phyloP scores from a whole-genome alignment of 2,113 vertebrate species.

The Aptenodytes patagonicus region DNA sequence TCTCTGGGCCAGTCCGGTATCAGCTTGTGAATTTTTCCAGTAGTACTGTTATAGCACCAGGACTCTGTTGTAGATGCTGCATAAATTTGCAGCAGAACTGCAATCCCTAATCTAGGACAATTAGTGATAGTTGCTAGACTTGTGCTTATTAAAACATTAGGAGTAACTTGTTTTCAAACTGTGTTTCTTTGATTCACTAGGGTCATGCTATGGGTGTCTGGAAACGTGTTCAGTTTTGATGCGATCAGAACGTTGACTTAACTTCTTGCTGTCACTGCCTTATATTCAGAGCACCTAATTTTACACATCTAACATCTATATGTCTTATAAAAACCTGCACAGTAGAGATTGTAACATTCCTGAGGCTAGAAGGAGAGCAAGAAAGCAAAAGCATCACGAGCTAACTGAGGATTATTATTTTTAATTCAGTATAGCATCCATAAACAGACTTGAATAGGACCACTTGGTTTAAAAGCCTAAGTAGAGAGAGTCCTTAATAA shows the following conservation, averaged over 20 bases:
- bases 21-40: accelerated
- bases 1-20: accelerated
- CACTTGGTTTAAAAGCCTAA: background rate
- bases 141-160: background rate
- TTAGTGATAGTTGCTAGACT: background rate
- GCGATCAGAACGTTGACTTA: accelerated
- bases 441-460: background rate
- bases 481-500: background rate
- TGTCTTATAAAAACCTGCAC: background rate
- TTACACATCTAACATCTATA: background rate
- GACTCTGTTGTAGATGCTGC: background rate
- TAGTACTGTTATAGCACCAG: background rate
- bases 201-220: background rate
- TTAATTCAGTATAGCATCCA: background rate
- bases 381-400: background rate
- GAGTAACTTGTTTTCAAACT: background rate
- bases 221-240: background rate
- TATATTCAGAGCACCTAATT: background rate
- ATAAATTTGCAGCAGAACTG: background rate
- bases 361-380: background rate
- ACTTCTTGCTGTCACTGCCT: background rate
- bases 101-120: background rate
- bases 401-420: background rate
- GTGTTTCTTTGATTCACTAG: background rate
- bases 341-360: background rate